phyloP scores from a whole-genome alignment of 2,888 invertebrate species.

The Drosophila formosana region DNA sequence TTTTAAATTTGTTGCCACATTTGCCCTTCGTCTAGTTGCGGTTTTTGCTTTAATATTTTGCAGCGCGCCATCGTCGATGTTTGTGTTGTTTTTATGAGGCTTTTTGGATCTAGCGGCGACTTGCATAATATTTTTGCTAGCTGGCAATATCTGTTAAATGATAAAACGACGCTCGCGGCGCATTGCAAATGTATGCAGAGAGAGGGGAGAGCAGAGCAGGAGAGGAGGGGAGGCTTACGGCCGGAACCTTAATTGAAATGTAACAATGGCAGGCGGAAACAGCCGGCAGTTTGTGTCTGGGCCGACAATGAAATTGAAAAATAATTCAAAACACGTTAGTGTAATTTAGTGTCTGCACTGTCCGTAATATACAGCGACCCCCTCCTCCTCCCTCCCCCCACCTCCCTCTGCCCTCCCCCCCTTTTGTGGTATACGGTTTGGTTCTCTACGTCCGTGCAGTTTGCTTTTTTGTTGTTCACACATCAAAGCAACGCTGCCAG shows the following conservation, averaged over 20 bases:
- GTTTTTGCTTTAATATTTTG: neutral
- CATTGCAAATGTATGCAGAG: slow-evolving; percentile 2
- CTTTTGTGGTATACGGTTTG: neutral
- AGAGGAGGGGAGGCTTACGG: neutral
- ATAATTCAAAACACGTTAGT: slow-evolving; percentile 84
- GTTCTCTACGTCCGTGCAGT: slow-evolving; percentile 41
- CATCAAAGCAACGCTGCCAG: slow-evolving; percentile 68
- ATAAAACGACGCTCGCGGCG: slow-evolving; percentile 71
- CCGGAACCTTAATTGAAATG: slow-evolving; percentile 70
- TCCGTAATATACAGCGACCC: slow-evolving; percentile 29
- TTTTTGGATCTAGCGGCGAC: slow-evolving; percentile 46
- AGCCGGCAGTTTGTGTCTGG: slow-evolving; percentile 64
- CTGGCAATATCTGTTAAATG: slow-evolving; percentile 71
- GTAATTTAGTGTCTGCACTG: slow-evolving; percentile 81
- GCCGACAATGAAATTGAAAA: slow-evolving; percentile 81
- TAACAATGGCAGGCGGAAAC: slow-evolving; percentile 76
- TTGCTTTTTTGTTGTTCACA: slow-evolving; percentile 65
- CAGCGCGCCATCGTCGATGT: neutral
- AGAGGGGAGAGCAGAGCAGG: neutral
- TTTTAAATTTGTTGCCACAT: too few relatives aligned
- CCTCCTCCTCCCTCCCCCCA: neutral
- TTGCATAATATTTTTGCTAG: slow-evolving; percentile 67
- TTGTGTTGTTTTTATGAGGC: slow-evolving; percentile 27
- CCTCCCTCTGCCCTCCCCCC: neutral
- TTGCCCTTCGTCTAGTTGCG: too few relatives aligned